Evolutionary conservation across 2,888 invertebrate genomes (phyloP).

Genomic region (Metallyticus violacea): DNA sequence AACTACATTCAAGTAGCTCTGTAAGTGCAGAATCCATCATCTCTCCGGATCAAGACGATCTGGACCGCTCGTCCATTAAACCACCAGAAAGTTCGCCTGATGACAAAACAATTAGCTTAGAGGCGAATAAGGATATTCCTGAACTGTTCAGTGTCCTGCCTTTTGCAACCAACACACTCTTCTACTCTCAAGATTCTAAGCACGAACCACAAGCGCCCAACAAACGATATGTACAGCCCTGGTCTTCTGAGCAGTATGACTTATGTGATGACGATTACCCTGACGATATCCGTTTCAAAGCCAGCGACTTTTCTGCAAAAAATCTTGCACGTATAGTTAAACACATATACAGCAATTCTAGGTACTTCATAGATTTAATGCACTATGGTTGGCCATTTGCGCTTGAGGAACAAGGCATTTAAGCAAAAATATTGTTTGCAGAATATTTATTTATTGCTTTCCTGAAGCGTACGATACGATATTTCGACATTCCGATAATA

Average conservation of each 20-base stretch:
- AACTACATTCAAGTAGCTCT: neutral
- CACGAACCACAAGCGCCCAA: no score
- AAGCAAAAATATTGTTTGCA: no score
- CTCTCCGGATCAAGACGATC: neutral
- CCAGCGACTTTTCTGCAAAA: neutral
- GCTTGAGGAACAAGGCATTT: neutral
- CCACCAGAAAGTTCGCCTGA: neutral
- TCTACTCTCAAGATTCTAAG: no score
- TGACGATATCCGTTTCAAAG: neutral
- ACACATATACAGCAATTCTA: neutral
- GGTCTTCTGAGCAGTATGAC: no score
- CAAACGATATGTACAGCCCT: no score
- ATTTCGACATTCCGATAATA: no score
- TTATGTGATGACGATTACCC: neutral
- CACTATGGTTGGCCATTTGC: neutral
- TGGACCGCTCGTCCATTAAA: neutral
- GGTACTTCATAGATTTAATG: neutral
- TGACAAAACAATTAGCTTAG: neutral
- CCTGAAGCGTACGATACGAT: no score
- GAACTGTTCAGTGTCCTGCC: neutral
- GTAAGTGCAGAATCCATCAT: neutral
- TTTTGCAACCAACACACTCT: no score
- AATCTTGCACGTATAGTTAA: neutral
- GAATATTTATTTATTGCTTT: no score
- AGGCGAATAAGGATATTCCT: neutral